Evolutionary conservation across 2,888 invertebrate species (phyloP).

Genomic region (Dichetophora obliterata): DNA sequence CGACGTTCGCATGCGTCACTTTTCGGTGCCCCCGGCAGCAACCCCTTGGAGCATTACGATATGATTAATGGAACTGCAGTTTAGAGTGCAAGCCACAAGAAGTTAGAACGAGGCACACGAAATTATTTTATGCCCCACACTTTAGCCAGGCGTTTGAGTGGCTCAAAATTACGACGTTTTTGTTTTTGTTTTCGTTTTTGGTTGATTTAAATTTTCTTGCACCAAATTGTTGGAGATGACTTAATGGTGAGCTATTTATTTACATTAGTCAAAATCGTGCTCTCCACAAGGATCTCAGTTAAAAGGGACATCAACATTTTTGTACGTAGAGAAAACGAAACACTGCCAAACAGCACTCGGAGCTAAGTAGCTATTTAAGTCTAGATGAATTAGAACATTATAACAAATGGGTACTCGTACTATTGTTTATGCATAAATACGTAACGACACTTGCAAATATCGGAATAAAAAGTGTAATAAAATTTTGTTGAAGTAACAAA

Average conservation of each 20-base stretch:
- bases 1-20: conserved; percentile 69
- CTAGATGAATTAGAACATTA: not conserved
- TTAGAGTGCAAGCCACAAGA: conserved; percentile 42
- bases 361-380: not conserved
- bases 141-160: not conserved
- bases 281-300: not conserved
- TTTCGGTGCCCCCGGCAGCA: conserved; percentile 52
- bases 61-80: conserved; percentile 68
- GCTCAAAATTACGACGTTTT: not conserved
- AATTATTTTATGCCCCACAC: not conserved
- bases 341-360: conserved; percentile 19
- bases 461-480: too few relatives aligned
- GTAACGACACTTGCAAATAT: too few relatives aligned
- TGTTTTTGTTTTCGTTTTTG: not conserved
- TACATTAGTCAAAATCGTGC: not conserved
- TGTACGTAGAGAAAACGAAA: not conserved
- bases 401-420: not conserved
- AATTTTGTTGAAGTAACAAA: too few relatives aligned
- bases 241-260: conserved; percentile 27
- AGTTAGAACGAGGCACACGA: not conserved
- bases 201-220: not conserved
- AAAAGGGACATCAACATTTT: not conserved
- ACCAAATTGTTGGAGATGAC: conserved; percentile 19
- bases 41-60: conserved; percentile 63
- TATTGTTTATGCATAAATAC: not conserved